Conservation (phyloP, 2,797 vertebrate genomes). For the Hoplostethus atlanticus region DNA sequence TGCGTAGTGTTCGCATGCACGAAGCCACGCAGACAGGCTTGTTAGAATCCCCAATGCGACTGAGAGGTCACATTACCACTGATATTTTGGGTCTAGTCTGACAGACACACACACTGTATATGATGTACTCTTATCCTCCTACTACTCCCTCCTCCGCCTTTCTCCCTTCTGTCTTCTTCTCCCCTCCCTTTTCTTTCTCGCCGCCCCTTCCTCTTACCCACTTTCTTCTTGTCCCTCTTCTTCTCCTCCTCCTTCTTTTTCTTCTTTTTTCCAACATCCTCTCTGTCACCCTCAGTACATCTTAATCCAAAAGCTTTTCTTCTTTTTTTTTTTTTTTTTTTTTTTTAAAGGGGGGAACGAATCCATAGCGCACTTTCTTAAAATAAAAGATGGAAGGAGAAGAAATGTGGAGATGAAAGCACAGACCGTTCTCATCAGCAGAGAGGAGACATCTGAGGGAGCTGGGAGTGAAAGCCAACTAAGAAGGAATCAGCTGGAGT, state of each 20-base stretch:
- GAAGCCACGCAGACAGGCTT: slow-evolving; percentile 20
- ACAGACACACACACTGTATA: slow-evolving; percentile 1
- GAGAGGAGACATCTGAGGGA: slow-evolving; percentile 60
- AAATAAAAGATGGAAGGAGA: slow-evolving; percentile 63
- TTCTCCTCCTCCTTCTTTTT: slow-evolving; percentile 6
- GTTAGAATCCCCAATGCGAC: slow-evolving; percentile 18
- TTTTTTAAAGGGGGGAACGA: slow-evolving; percentile 33
- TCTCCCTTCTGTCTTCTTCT: not conserved
- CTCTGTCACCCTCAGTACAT: slow-evolving; percentile 39
- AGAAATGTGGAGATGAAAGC: slow-evolving; percentile 73
- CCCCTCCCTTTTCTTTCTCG: not conserved
- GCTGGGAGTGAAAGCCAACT: slow-evolving; percentile 23
- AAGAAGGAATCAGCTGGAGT: slow-evolving; percentile 39
- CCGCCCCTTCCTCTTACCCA: not conserved
- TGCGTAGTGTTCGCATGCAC: not conserved
- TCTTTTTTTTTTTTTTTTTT: not conserved
- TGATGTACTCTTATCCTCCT: slow-evolving; percentile 6
- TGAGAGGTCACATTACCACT: slow-evolving; percentile 4
- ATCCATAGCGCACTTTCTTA: slow-evolving; percentile 66
- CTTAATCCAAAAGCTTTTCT: slow-evolving; percentile 60
- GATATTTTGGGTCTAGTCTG: not conserved
- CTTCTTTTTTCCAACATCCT: slow-evolving; percentile 29
- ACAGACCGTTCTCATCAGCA: slow-evolving; percentile 50
- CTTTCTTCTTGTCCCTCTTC: not conserved
- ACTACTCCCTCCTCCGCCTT: not conserved